Conservation (phyloP, 1,140 invertebrate genomes). For the Streblospio benedicti region DNA sequence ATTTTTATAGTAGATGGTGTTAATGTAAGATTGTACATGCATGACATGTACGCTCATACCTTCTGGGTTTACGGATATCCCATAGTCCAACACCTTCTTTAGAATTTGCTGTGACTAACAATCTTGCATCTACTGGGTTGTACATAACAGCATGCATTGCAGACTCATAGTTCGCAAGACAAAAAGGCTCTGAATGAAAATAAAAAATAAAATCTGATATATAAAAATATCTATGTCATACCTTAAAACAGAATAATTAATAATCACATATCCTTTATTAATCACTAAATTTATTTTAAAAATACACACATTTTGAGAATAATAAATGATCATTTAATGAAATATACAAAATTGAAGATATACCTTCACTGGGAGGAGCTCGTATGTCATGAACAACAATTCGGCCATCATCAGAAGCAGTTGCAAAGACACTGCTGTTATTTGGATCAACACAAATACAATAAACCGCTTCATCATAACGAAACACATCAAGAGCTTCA, state of each 20-base stretch:
- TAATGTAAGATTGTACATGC: too few species aligned
- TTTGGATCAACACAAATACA: constrained; percentile 75
- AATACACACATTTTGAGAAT: not conserved
- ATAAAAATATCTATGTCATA: not conserved
- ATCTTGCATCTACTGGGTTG: constrained; percentile 71
- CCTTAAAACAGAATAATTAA: not conserved
- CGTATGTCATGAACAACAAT: constrained; percentile 77
- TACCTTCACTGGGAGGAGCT: constrained; percentile 54
- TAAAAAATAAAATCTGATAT: constrained; percentile 2
- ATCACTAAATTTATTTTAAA: not conserved
- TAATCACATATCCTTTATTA: not conserved
- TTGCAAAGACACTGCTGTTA: constrained; percentile 73
- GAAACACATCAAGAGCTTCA: constrained; percentile 64
- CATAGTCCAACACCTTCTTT: constrained; percentile 79
- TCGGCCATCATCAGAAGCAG: constrained; percentile 81
- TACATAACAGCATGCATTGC: constrained; percentile 86
- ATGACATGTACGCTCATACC: constrained; percentile 53
- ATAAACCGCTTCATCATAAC: constrained; percentile 81
- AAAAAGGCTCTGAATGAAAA: constrained; percentile 53
- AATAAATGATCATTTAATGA: not conserved
- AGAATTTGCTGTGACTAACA: constrained; percentile 78
- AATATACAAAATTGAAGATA: not conserved
- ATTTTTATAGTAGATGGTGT: not conserved
- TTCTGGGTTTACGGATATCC: constrained; percentile 74
- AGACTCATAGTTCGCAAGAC: constrained; percentile 58